Evolutionary conservation across 2,888 invertebrate species (phyloP).

Genomic region (Microdon myrmicae): DNA sequence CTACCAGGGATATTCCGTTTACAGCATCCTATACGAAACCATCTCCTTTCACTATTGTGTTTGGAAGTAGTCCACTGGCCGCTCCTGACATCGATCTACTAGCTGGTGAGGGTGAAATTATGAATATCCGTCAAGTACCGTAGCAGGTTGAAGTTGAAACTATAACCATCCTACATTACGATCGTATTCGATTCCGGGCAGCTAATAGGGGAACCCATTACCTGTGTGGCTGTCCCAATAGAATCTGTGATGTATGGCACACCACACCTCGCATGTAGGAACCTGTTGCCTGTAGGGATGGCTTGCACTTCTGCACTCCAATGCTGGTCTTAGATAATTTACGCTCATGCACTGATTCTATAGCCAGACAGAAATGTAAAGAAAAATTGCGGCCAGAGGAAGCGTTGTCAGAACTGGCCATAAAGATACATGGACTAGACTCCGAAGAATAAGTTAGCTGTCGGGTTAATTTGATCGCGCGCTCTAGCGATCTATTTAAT

Average conservation of each 20-base stretch:
- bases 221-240: not conserved
- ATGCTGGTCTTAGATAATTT: slow-evolving; percentile 46
- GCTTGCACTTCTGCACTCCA: slow-evolving; percentile 5
- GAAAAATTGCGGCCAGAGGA: too few relatives aligned
- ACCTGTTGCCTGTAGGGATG: slow-evolving; percentile 33
- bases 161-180: too few relatives aligned
- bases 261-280: slow-evolving; percentile 44
- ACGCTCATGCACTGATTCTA: slow-evolving; percentile 47
- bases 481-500: slow-evolving; percentile 48
- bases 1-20: slow-evolving; percentile 12
- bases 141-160: slow-evolving; percentile 52
- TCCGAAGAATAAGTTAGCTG: slow-evolving; percentile 46
- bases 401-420: too few relatives aligned
- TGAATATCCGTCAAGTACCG: slow-evolving; percentile 44
- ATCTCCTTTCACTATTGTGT: too few relatives aligned
- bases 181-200: slow-evolving; percentile 44
- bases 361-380: slow-evolving; percentile 26
- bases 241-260: slow-evolving; percentile 12
- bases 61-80: too few relatives aligned
- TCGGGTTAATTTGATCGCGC: slow-evolving; percentile 52
- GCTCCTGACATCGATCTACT: too few relatives aligned
- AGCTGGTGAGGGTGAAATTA: too few relatives aligned
- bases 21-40: slow-evolving; percentile 13
- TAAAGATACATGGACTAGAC: slow-evolving; percentile 9
- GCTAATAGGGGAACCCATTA: slow-evolving; percentile 20